Evolutionary conservation across 1,140 invertebrate species (phyloP).

Genomic region (Drosophila triauraria): DNA sequence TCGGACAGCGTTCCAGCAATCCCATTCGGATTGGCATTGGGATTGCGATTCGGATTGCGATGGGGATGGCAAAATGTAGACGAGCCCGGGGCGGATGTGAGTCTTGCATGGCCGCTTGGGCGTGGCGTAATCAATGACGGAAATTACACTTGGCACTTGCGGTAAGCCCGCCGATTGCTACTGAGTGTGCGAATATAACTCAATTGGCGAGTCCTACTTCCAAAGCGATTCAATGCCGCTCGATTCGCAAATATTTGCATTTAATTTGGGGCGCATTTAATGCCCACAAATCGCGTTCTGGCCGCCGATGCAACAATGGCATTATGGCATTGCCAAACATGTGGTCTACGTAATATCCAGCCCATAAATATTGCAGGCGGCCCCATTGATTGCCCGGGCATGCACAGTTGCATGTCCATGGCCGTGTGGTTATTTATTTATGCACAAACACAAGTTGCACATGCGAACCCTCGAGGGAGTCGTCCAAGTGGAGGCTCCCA

Average conservation of each 20-base stretch:
- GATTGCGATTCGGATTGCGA: slow-evolving; percentile 1
- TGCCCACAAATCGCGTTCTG: slow-evolving; percentile 34
- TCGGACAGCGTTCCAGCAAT: slow-evolving; percentile 15
- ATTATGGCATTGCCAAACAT: slow-evolving; percentile 37
- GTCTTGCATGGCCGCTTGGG: slow-evolving; percentile 9
- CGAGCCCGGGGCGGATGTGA: slow-evolving; percentile 2
- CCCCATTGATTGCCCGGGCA: slow-evolving; percentile 39
- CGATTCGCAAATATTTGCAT: slow-evolving; percentile 60
- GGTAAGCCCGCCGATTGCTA: slow-evolving; percentile 29
- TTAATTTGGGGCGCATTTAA: slow-evolving; percentile 51
- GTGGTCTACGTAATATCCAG: slow-evolving; percentile 62
- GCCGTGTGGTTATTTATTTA: slow-evolving; percentile 69
- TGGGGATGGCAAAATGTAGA: slow-evolving; percentile 19
- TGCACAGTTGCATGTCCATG: slow-evolving; percentile 65
- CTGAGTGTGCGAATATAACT: slow-evolving; percentile 30
- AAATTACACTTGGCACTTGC: slow-evolving; percentile 53
- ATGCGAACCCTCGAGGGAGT: slow-evolving; percentile 33
- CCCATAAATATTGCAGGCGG: slow-evolving; percentile 67
- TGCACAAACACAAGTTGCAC: slow-evolving; percentile 57
- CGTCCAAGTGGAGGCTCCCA: not conserved
- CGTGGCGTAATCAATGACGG: slow-evolving; percentile 30
- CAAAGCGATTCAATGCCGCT: slow-evolving; percentile 31
- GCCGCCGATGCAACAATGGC: slow-evolving; percentile 13
- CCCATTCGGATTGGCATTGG: slow-evolving; percentile 16
- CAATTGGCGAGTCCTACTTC: slow-evolving; percentile 21